Base-by-base conservation (phyloP, 2,888 invertebrate genomes). In the Antitype chi region DNA sequence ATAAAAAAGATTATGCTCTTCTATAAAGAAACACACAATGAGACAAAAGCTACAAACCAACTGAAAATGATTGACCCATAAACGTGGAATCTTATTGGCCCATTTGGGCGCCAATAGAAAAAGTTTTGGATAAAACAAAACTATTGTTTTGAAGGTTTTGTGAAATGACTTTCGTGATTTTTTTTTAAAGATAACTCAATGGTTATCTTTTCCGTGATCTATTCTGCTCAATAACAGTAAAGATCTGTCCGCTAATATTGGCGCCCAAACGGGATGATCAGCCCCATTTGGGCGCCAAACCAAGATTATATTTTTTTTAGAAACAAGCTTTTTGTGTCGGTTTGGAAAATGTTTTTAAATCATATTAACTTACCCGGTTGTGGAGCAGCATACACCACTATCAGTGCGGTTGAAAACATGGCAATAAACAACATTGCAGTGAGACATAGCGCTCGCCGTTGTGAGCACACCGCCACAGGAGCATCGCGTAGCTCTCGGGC, bases 321-420 rank as follows among this genome's bases (percentile, higher is more conserved):
- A 13, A n/a, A 9, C 5, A 17, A 9, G 0, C 0, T 0, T 17
- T 17, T 9, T 1, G 17, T 8, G n/a, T 57, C 25, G 1, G 0
- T 25, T 59, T 59, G 59, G 2, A 60, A 20, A 11, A 28, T 20
- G 2, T 28, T 25, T 23, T 20, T 43, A 0, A 32, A 53, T 7
- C 1, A 7, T 11, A 25, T 20, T 9, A 20, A 94, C 96, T 96
- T 94, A 98, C 98, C 98, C 92, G 98, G 97, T 94, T 98, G 98
- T 76, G 99, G 99, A 86, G 99, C 98, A 73, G 99, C 99, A 93
- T 99, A 99, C 76, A 99, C 99, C 82, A 99, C 98, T 85, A 99
- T 97, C 84, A 99, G 97, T 62, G 99, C 98, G 75, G 98, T 98
- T 88, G 98, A 97, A 92, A 99, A 98, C 89, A 99, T 97, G 53